These are phyloP conservation scores for Phortica okadai DNA, from an alignment of 2,888 invertebrate genomes.

Conservation along the genomic window DNA sequence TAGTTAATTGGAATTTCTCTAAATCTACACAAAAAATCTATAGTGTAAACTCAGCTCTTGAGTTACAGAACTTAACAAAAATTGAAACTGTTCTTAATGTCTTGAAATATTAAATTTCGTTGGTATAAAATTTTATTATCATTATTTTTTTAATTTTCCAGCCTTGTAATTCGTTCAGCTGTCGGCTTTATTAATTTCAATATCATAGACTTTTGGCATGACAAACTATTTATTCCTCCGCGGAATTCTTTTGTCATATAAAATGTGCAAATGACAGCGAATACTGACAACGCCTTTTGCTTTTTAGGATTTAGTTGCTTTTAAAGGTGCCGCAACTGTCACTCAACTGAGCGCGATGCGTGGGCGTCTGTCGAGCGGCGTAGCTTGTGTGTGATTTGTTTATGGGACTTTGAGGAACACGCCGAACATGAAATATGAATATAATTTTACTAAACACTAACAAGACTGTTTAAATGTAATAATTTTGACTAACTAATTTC, in stretches of 20 bases:
- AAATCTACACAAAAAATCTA: no score
- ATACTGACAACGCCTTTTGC: conserved; percentile 2
- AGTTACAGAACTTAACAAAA: no score
- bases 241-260: background rate
- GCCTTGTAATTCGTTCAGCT: background rate
- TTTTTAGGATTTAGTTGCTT: background rate
- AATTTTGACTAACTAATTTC: background rate
- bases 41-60: no score
- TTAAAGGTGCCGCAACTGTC: background rate
- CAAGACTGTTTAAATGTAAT: background rate
- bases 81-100: no score
- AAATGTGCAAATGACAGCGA: background rate
- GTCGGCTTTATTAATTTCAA: background rate
- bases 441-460: background rate
- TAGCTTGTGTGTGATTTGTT: no score
- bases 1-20: no score
- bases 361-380: background rate
- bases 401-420: no score
- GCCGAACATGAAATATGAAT: no score
- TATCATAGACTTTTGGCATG: background rate
- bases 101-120: no score
- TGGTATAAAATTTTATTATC: background rate
- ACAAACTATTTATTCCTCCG: background rate
- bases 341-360: background rate
- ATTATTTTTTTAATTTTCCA: background rate